Evolutionary conservation across 1,140 invertebrate species (phyloP).

Genomic region (Trissolcus basalis): DNA sequence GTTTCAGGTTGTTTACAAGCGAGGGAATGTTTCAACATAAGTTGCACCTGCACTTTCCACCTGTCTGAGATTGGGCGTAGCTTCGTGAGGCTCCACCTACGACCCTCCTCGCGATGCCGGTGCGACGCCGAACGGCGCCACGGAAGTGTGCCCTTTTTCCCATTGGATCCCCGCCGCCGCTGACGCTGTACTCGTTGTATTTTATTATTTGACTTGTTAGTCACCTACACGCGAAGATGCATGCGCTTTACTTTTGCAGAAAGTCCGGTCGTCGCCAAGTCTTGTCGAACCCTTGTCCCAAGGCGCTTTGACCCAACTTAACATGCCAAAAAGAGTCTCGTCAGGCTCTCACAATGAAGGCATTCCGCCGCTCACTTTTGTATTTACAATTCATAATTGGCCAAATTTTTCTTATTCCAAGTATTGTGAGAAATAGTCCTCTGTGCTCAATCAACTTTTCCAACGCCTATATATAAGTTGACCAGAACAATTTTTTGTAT

Average conservation of each 20-base stretch:
- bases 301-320: slow-evolving; percentile 23
- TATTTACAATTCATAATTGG: too few relatives aligned
- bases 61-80: slow-evolving; percentile 60
- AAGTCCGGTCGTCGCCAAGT: slow-evolving; percentile 13
- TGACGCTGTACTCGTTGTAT: slow-evolving; percentile 47
- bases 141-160: slow-evolving; percentile 51
- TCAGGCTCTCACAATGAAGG: too few relatives aligned
- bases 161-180: slow-evolving; percentile 60
- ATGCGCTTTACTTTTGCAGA: slow-evolving; percentile 54
- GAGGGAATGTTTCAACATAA: slow-evolving; percentile 22
- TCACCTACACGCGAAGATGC: slow-evolving; percentile 57
- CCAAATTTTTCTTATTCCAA: too few relatives aligned
- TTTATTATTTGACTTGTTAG: slow-evolving; percentile 63
- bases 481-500: too few relatives aligned
- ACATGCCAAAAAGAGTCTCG: slow-evolving; percentile 9
- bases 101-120: slow-evolving; percentile 52
- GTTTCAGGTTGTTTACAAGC: slow-evolving; percentile 31
- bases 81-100: slow-evolving; percentile 59
- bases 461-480: too few relatives aligned
- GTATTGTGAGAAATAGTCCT: too few relatives aligned
- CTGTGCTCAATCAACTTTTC: too few relatives aligned
- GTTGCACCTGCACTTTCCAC: slow-evolving; percentile 60
- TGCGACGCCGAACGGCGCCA: slow-evolving; percentile 53
- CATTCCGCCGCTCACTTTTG: too few relatives aligned
- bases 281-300: slow-evolving; percentile 26